Conservation (phyloP, 2,797 vertebrate species). For the Peromyscus melanophrys region DNA sequence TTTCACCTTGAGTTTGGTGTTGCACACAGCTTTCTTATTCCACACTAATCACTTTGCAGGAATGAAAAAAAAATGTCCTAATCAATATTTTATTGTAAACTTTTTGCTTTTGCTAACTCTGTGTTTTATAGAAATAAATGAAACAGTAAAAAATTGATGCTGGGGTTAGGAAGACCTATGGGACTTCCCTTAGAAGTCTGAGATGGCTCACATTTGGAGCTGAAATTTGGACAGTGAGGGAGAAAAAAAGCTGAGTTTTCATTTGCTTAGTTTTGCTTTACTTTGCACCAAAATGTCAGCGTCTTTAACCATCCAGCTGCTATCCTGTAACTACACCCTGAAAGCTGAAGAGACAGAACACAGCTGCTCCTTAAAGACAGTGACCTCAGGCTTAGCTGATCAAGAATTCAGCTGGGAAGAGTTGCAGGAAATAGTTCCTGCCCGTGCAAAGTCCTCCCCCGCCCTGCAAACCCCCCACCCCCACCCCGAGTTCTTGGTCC, state of each 20-base stretch:
- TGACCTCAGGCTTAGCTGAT: neutral
- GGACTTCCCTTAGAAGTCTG: neutral
- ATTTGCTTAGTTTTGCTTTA: slow-evolving; percentile 42
- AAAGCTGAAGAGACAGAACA: neutral
- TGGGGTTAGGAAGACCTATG: neutral
- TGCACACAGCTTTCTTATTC: neutral
- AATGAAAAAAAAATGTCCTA: slow-evolving; percentile 37
- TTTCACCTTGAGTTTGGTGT: slow-evolving; percentile 28
- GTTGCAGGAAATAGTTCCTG: neutral
- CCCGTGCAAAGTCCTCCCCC: neutral
- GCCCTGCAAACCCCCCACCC: neutral
- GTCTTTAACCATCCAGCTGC: slow-evolving; percentile 22
- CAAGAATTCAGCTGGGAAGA: neutral
- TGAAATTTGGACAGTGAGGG: neutral
- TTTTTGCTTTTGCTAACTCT: slow-evolving; percentile 34
- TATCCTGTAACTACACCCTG: neutral
- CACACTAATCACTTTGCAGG: slow-evolving; percentile 31
- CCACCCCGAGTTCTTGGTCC: neutral
- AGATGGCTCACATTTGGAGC: slow-evolving; percentile 1
- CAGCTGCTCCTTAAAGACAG: neutral
- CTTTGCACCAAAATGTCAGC: slow-evolving; percentile 58
- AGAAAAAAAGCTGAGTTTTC: neutral
- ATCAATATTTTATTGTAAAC: neutral
- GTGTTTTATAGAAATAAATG: neutral
- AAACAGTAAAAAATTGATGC: slow-evolving; percentile 6